Conservation (phyloP, 64 coral and sea anemone genomes). For the Pachyseris speciosa region DNA sequence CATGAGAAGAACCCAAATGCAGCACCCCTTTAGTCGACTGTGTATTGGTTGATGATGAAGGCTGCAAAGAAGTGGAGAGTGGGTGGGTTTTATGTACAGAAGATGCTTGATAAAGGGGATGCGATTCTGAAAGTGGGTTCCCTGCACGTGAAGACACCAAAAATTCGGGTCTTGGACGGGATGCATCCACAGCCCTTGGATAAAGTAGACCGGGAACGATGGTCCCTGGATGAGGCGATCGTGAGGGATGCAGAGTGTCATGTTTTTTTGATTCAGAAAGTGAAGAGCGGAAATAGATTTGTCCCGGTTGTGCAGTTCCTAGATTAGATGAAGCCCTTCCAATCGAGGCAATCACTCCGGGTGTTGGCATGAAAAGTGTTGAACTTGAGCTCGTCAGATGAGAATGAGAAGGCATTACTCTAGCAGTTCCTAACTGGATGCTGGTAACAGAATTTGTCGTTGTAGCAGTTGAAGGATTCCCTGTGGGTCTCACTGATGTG, state of each 20-base stretch:
- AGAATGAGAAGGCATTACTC: slow-evolving; percentile 21
- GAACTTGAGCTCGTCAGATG: slow-evolving; percentile 4
- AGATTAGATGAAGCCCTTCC: slow-evolving; percentile 23
- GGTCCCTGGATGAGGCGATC: neutral
- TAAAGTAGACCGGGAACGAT: neutral
- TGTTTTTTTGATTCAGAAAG: neutral
- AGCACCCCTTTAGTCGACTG: neutral
- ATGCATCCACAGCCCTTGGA: slow-evolving; percentile 21
- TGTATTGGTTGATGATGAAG: neutral
- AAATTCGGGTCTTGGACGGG: neutral
- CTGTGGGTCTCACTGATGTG: neutral
- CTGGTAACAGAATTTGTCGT: neutral
- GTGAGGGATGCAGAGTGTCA: neutral
- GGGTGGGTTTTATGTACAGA: neutral
- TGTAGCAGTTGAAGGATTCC: neutral
- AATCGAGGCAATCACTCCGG: slow-evolving; percentile 38
- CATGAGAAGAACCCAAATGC: neutral
- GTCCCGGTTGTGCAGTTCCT: neutral
- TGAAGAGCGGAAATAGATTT: neutral
- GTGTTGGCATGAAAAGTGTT: slow-evolving; percentile 41
- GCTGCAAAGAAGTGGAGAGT: neutral
- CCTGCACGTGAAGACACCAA: neutral
- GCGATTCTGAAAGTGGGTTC: neutral
- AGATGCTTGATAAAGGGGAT: neutral
- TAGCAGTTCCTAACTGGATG: neutral